Evolutionary conservation across 2,888 invertebrate genomes (phyloP).

Genomic region (Belgica antarctica): DNA sequence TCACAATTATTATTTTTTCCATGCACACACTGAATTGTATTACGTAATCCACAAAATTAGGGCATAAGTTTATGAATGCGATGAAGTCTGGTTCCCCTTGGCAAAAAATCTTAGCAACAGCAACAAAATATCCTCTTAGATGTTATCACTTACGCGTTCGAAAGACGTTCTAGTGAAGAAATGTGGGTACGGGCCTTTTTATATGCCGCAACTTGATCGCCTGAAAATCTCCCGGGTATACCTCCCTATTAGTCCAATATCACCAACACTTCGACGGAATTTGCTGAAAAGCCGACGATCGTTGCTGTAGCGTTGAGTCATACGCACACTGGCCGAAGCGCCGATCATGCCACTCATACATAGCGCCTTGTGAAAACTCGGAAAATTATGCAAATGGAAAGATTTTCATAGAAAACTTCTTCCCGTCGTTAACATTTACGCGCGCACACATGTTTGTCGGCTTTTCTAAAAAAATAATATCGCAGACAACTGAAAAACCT

Average conservation of each 20-base stretch:
- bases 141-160: conserved; percentile 81
- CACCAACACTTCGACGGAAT: conserved; percentile 11
- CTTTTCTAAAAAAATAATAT: background rate
- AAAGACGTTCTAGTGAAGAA: conserved; percentile 81
- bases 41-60: conserved; percentile 37
- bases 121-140: conserved; percentile 46
- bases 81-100: conserved; percentile 28
- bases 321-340: background rate
- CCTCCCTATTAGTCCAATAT: conserved; percentile 51
- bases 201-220: conserved; percentile 56
- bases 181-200: conserved; percentile 51
- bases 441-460: background rate
- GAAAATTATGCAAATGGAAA: conserved; percentile 30
- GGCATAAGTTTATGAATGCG: conserved; percentile 37
- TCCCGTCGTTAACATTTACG: background rate
- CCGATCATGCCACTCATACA: background rate
- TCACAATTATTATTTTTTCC: background rate
- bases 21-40: background rate
- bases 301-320: background rate
- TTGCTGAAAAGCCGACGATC: background rate
- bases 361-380: background rate
- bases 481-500: background rate
- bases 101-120: conserved; percentile 22
- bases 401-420: no score
- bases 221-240: conserved; percentile 49